These are phyloP conservation scores for Bolinopsis microptera DNA, from an alignment of 37 sponge, comb jelly and placozoan genomes.

Conservation along the genomic window DNA sequence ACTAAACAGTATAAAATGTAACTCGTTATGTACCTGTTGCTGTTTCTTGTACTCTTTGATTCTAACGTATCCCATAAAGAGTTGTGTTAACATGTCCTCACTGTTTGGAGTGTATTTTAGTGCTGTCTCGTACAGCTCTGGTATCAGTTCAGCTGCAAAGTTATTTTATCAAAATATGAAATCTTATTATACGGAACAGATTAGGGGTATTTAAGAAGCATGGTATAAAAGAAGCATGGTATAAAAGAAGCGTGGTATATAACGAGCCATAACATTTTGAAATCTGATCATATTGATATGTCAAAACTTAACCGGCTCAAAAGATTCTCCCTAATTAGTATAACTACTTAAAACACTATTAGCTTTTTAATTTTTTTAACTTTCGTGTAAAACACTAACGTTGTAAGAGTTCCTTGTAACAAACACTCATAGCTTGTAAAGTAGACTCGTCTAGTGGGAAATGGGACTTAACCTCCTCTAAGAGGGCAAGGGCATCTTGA, in stretches of 20 bases:
- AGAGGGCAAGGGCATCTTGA: constrained; percentile 70
- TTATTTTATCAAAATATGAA: background rate
- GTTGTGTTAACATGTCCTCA: constrained; percentile 86
- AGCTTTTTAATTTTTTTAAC: too few species aligned
- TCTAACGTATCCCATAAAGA: constrained; percentile 96
- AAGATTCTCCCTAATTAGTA: too few species aligned
- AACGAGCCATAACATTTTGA: too few species aligned
- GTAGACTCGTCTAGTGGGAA: constrained; percentile 82
- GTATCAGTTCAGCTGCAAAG: constrained; percentile 74
- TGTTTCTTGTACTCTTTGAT: constrained; percentile 86
- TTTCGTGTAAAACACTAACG: constrained; percentile 52
- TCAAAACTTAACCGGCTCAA: too few species aligned
- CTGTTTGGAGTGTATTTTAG: constrained; percentile 77
- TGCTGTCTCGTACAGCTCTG: constrained; percentile 81
- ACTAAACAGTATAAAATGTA: too few species aligned
- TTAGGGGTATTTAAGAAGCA: too few species aligned
- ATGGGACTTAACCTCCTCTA: constrained; percentile 69
- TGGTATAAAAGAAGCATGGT: too few species aligned
- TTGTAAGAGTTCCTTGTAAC: constrained; percentile 81
- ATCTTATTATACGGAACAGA: too few species aligned
- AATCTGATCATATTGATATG: too few species aligned
- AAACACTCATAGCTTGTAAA: constrained; percentile 86
- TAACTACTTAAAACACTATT: too few species aligned
- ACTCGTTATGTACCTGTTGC: constrained; percentile 88
- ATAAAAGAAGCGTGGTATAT: too few species aligned